Conservation (phyloP, 2,888 invertebrate species). For the Nysson spinosus region DNA sequence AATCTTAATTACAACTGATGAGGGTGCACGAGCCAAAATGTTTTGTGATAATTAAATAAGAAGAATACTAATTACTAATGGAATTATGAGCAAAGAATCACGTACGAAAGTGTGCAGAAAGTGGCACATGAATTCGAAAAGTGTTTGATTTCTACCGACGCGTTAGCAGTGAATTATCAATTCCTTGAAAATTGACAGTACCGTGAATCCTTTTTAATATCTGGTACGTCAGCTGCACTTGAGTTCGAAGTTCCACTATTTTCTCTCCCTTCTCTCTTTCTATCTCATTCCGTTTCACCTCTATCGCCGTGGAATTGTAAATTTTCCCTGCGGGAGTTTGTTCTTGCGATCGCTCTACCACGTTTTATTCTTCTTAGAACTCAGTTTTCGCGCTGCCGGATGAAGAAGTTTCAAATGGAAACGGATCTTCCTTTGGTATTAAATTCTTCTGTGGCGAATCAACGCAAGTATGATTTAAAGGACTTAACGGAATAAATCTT, state of each 20-base stretch:
- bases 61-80: no score
- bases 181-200: slow-evolving; percentile 32
- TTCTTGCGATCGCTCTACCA: slow-evolving; percentile 28
- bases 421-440: slow-evolving; percentile 32
- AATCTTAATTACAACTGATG: no score
- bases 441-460: slow-evolving; percentile 33
- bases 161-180: slow-evolving; percentile 48
- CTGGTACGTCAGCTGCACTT: slow-evolving; percentile 52
- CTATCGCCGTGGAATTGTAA: slow-evolving; percentile 28
- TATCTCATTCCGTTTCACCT: neutral
- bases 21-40: no score
- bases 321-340: slow-evolving; percentile 31
- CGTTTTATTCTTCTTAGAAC: neutral
- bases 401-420: slow-evolving; percentile 15
- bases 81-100: no score
- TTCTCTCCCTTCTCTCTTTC: neutral
- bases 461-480: slow-evolving; percentile 1
- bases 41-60: no score
- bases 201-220: slow-evolving; percentile 49
- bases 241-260: slow-evolving; percentile 35
- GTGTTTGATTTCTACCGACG: neutral
- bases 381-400: neutral
- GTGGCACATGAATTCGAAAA: no score
- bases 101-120: no score
- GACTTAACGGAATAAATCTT: no score